These are phyloP conservation scores for Lasius platythorax DNA, from an alignment of 2,888 invertebrate genomes.

Conservation along the genomic window DNA sequence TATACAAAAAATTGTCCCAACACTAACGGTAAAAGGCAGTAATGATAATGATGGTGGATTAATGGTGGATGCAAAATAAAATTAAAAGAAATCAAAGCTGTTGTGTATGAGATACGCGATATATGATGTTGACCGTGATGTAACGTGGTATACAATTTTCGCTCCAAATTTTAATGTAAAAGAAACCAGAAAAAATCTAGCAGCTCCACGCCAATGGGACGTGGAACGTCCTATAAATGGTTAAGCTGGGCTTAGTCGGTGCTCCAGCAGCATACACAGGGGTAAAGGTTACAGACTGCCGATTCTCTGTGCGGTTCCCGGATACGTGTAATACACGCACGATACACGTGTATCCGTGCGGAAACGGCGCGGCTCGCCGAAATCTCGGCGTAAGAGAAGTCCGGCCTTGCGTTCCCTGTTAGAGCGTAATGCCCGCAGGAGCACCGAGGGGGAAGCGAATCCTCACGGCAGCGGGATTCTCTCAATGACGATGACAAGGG, in stretches of 20 bases:
- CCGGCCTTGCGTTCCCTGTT: constrained; percentile 54
- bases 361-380: constrained; percentile 61
- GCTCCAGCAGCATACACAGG: constrained; percentile 67
- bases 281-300: constrained; percentile 76
- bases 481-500: constrained; percentile 84
- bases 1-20: not conserved
- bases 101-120: not conserved
- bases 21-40: not conserved
- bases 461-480: constrained; percentile 74
- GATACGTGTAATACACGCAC: constrained; percentile 57
- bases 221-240: constrained; percentile 76
- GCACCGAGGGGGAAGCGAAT: constrained; percentile 61
- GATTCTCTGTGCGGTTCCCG: constrained; percentile 66
- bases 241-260: constrained; percentile 78
- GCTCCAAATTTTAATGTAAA: not conserved
- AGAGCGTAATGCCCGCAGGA: constrained; percentile 68
- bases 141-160: not conserved
- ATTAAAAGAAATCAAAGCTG: not conserved
- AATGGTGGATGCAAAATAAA: not conserved
- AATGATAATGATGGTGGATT: no score
- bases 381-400: constrained; percentile 68
- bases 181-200: constrained; percentile 30
- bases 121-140: not conserved
- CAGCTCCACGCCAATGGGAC: constrained; percentile 68
- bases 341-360: constrained; percentile 68